A percentile compares a stretch with the other conserved stretches of the same genome.
Evolutionary conservation across 2,113 vertebrate genomes (phyloP).

Genomic region (Lophotis ruficrista): DNA sequence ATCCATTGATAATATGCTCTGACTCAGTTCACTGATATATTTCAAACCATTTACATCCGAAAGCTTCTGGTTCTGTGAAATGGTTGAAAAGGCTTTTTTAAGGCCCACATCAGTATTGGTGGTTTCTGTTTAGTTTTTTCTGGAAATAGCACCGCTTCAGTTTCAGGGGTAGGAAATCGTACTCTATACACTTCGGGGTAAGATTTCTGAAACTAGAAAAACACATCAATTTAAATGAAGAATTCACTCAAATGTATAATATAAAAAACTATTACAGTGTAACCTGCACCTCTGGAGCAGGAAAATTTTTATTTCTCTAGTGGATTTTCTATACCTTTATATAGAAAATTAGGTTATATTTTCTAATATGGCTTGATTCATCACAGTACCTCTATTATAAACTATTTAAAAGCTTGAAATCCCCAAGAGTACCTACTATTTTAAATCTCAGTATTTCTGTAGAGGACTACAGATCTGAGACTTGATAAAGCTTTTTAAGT

Average conservation of each 20-base stretch:
- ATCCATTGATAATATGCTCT: background rate
- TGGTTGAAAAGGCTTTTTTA: constrained; percentile 86
- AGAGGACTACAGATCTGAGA: background rate
- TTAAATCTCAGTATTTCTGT: background rate
- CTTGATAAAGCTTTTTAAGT: background rate
- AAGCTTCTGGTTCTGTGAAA: constrained; percentile 90
- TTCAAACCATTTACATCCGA: constrained; percentile 72
- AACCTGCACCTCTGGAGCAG: background rate
- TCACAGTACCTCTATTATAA: background rate
- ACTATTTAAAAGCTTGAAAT: background rate
- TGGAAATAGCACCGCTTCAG: constrained; percentile 80
- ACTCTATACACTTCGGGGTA: constrained; percentile 84
- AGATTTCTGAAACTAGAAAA: constrained; percentile 86
- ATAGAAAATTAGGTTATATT: background rate
- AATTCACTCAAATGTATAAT: background rate
- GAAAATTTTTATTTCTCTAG: background rate
- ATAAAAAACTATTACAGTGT: background rate
- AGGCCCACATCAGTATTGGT: constrained; percentile 78
- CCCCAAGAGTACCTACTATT: background rate
- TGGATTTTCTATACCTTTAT: background rate
- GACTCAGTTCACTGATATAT: background rate
- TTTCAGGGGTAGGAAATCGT: constrained; percentile 84
- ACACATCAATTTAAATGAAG: constrained; percentile 1
- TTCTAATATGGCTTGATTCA: background rate
- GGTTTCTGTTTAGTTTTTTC: constrained; percentile 79